Base-by-base conservation (phyloP, 2,888 invertebrate genomes). In the Mythimna ferrago region DNA sequence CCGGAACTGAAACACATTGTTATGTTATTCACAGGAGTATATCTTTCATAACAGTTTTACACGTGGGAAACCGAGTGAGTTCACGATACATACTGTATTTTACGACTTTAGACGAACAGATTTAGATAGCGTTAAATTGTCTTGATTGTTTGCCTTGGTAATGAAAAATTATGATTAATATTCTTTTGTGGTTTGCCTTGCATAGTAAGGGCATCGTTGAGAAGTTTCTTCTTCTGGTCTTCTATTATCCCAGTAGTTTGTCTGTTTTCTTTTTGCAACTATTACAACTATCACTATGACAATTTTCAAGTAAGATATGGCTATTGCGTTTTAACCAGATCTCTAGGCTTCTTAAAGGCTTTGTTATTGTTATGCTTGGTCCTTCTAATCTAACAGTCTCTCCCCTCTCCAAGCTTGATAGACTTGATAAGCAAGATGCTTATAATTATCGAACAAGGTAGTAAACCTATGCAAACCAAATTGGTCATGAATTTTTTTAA, bases 1-100 rank as follows among this genome's bases (percentile, higher is more conserved):
- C 54, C 77, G 81, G 78, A 82, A 77, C 77, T 80, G 38, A 75
- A 83, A 82, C 82, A 84, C 77, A 77, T 84, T 84, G 80, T 71
- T 65, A 60, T 62, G 48, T 76, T 78, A 71, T 83, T 84, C 63
- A 64, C 60, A 71, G 69, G 54, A 77, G 51, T 61, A 58, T 62
- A 68, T 69, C 56, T 79, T 79, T 67, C 54, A 75, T 71, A 61
- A 78, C 16, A 48, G 61, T 71, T 57, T 67, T 38, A 51, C 65
- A 69, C 74, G 80, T 83, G 80, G 62, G 74, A 83, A 82, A 69
- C 51, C 7, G 35, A 80, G 48, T 54, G n/a, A 16, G 2, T 78
- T 11, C 62, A 68, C 62, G 64, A 61, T 64, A 41, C 21, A n/a
- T n/a, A 58, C 10, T 35, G 41, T 74, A 51, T 38, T 68, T 80